A percentile compares a stretch with the other conserved stretches of the same genome.
Evolutionary conservation across 2,888 invertebrate species (phyloP).

Genomic region (Tinea pellionella): DNA sequence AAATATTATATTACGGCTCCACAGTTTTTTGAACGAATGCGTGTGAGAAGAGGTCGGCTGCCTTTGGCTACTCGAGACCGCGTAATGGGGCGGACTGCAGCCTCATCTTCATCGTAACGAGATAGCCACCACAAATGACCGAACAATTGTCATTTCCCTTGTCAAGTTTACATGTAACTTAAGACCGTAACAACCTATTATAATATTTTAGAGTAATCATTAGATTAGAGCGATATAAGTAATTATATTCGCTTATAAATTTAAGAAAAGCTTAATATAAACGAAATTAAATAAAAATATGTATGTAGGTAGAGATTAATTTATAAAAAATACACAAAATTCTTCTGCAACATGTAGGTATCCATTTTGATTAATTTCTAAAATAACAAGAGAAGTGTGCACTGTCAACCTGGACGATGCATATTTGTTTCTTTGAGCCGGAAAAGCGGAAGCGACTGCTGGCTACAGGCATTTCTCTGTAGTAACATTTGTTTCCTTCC

Average conservation of each 20-base stretch:
- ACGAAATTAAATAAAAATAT: no score
- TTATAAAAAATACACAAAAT: no score
- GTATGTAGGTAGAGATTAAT: no score
- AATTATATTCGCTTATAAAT: no score
- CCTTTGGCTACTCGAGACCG: constrained; percentile 45
- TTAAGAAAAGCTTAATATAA: no score
- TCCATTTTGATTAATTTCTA: constrained; percentile 1
- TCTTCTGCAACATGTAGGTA: no score
- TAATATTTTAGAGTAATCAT: constrained; percentile 20
- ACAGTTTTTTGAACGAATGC: constrained; percentile 51
- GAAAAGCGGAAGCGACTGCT: no score
- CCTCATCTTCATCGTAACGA: constrained; percentile 28
- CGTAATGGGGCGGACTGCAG: constrained; percentile 35
- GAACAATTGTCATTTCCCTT: background rate
- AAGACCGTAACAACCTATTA: background rate
- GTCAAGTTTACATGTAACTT: background rate
- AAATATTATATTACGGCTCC: constrained; percentile 64
- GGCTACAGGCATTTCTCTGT: no score
- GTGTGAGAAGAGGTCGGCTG: constrained; percentile 35
- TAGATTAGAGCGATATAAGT: constrained; percentile 10
- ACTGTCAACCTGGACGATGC: no score
- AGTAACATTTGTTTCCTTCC: no score
- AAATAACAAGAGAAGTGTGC: no score
- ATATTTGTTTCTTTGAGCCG: no score
- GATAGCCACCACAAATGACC: constrained; percentile 20